Evolutionary conservation across 1,140 invertebrate species (phyloP).

Genomic region (Lysiphlebus fabarum): DNA sequence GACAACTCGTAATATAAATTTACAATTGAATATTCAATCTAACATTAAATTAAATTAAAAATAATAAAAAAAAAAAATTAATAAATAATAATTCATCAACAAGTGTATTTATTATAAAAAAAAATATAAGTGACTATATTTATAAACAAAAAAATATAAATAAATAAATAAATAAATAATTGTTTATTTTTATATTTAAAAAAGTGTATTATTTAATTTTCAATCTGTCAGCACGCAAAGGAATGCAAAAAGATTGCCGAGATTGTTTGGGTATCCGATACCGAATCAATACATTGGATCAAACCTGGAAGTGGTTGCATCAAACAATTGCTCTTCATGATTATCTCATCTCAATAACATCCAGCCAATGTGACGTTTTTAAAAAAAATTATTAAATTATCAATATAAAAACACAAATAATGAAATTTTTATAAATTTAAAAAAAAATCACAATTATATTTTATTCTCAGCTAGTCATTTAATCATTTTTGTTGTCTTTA

Average conservation of each 20-base stretch:
- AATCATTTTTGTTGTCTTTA: too few relatives aligned
- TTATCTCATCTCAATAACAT: conserved; percentile 75
- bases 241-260: conserved; percentile 77
- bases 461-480: too few relatives aligned
- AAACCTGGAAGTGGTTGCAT: conserved; percentile 90
- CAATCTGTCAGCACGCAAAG: conserved; percentile 66
- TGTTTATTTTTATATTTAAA: conserved; percentile 3
- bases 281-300: conserved; percentile 78
- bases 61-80: not conserved
- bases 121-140: not conserved
- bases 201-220: conserved; percentile 34
- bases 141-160: not conserved
- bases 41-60: conserved; percentile 6
- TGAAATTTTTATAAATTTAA: too few relatives aligned
- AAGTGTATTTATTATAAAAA: too few relatives aligned
- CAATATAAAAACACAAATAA: too few relatives aligned
- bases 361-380: conserved; percentile 64
- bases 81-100: not conserved
- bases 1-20: conserved; percentile 11
- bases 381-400: too few relatives aligned
- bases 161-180: not conserved
- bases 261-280: conserved; percentile 82
- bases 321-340: conserved; percentile 82
- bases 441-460: too few relatives aligned
- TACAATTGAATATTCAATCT: not conserved